Evolutionary conservation across 64 coral and sea anemone species (phyloP), one percentile per base, ranked within the genome.

Genomic region (Pocillopora damicornis): DNA sequence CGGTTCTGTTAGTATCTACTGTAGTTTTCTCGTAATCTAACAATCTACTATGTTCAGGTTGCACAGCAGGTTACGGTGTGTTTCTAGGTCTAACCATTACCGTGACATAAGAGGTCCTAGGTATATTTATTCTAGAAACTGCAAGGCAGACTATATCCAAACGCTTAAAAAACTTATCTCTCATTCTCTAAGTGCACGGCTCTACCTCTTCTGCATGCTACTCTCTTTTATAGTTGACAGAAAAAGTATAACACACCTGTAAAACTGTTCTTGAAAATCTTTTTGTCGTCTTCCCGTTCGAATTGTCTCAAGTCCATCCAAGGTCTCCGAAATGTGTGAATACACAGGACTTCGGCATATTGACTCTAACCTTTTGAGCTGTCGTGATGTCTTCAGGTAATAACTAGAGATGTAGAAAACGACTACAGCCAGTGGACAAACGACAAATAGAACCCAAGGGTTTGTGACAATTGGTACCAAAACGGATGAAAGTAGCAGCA

Each of bases 241-340:
- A 51, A 51, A 51, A 51, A 51, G 42, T 7, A 63, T 63, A 17
- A 63, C 61, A 17, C 69, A 91, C 90, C 60, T 91, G 61, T 87
- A 91, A 13, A 91, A 68, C 35, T 35, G 66, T 22, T 60, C 26
- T 1, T 58, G 20, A 25, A 91, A 91, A 20, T 77, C 34, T 16
- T 86, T 58, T 38, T 91, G 34, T 73, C 76, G 86, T 4, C 64
- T 13, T 59, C 63, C 26, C 56, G 81, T 87, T 34, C 90, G 75
- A 30, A 91, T 87, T 60, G 76, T 87, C 13, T 77, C 90, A 26
- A 91, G 72, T 79, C 90, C 90, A 17, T 86, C 75, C 4, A 91
- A 13, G 17, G 90, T 91, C 57, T 91, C 90, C n/a, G 90, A 87
- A 59, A 91, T 56, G 58, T 91, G 90, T 1, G 90, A 87, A 45